These are phyloP conservation scores for Chinchilla lanigera DNA, from an alignment of 2,113 vertebrate species.

Conservation along the genomic window DNA sequence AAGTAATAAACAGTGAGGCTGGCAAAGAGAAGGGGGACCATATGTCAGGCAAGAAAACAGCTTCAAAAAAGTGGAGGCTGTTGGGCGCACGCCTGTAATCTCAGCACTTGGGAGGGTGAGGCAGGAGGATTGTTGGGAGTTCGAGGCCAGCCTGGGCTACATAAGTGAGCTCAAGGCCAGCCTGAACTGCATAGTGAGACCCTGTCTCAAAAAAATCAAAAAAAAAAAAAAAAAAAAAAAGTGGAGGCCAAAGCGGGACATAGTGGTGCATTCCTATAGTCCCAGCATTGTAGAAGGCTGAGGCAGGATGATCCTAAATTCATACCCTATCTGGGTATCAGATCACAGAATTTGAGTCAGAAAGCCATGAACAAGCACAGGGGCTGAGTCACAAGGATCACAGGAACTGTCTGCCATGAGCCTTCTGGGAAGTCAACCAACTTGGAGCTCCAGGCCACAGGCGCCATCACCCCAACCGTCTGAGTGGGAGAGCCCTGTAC, in stretches of 20 bases:
- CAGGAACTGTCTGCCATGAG: fast-evolving
- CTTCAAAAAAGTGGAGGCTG: fast-evolving
- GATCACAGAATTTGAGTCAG: neutral
- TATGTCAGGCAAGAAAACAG: neutral
- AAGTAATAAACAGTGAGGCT: neutral
- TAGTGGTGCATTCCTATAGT: neutral
- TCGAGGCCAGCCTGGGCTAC: too few relatives aligned
- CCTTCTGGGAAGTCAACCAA: fast-evolving
- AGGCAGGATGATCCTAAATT: neutral
- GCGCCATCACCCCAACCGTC: neutral
- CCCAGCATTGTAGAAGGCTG: neutral
- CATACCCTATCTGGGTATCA: neutral
- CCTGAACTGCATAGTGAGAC: too few relatives aligned
- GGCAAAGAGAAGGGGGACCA: neutral
- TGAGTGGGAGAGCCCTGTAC: fast-evolving
- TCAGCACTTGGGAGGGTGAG: neutral
- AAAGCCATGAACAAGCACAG: neutral
- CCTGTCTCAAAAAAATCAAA: too few relatives aligned
- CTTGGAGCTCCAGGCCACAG: neutral
- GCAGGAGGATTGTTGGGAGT: neutral
- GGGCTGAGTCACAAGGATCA: fast-evolving
- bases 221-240: too few relatives aligned
- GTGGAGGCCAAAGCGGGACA: neutral
- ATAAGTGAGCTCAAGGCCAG: too few relatives aligned
- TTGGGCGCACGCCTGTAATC: neutral